Percentiles rank a stretch among this genome's conserved stretches.
Evolutionary conservation across 2,113 vertebrate genomes (phyloP).

Genomic region (Microcebus jonahi): DNA sequence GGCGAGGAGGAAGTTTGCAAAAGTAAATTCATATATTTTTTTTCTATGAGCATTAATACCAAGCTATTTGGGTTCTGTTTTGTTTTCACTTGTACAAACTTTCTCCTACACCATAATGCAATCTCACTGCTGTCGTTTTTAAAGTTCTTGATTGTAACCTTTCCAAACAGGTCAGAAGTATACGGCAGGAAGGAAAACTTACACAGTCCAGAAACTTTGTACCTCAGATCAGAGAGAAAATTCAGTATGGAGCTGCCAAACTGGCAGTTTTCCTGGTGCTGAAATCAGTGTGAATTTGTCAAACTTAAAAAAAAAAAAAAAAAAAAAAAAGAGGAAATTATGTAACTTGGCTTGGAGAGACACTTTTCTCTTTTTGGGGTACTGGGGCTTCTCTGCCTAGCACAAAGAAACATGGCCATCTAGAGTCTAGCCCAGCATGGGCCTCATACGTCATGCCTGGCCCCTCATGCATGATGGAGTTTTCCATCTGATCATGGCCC

Average conservation of each 20-base stretch:
- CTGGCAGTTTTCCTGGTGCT: constrained; percentile 71
- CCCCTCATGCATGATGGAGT: neutral
- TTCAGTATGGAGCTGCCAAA: constrained; percentile 52
- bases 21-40: neutral
- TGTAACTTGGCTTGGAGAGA: constrained; percentile 70
- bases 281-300: constrained; percentile 77
- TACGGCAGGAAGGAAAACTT: constrained; percentile 63
- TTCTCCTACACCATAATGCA: constrained; percentile 4
- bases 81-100: constrained; percentile 49
- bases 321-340: constrained; percentile 43
- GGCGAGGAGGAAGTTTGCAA: neutral
- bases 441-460: neutral
- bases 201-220: constrained; percentile 68
- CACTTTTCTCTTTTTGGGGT: constrained; percentile 33
- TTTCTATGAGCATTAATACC: neutral
- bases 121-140: constrained; percentile 24
- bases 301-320: constrained; percentile 26
- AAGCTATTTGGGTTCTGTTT: neutral
- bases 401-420: constrained; percentile 33
- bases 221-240: constrained; percentile 69
- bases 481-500: neutral
- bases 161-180: constrained; percentile 72
- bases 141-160: constrained; percentile 51
- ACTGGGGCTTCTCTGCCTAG: neutral
- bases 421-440: neutral